Conservation (phyloP, 1,140 invertebrate genomes). For the Gyrodactylus salaris region DNA sequence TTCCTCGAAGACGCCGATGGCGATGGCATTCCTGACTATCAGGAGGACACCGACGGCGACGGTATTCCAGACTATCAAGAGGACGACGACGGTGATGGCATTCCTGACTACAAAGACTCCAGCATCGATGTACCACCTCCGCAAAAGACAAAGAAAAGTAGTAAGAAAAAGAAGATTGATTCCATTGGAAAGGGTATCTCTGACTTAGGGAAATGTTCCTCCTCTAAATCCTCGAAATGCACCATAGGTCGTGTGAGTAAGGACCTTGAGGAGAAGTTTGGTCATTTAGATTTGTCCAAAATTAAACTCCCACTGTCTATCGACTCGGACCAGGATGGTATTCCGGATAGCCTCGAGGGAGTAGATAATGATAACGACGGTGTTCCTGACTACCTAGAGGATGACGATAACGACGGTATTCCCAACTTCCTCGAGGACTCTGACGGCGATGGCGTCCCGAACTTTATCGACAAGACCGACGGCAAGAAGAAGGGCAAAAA, state of each 20-base stretch:
- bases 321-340: slow-evolving; percentile 15
- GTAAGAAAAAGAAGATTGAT: background rate
- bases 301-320: slow-evolving; percentile 9
- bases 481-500: background rate
- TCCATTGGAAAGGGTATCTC: background rate
- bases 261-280: background rate
- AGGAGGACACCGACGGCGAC: slow-evolving; percentile 12
- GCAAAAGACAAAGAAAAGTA: background rate
- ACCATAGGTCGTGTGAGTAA: background rate
- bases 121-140: background rate
- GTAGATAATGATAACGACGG: slow-evolving; percentile 11
- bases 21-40: slow-evolving; percentile 12
- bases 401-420: slow-evolving; percentile 11
- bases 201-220: background rate
- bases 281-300: background rate
- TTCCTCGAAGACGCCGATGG: slow-evolving; percentile 10
- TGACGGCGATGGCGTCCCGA: slow-evolving; percentile 14
- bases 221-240: background rate
- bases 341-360: slow-evolving; percentile 13
- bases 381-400: background rate
- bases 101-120: slow-evolving; percentile 13
- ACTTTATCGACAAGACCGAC: slow-evolving; percentile 3
- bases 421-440: slow-evolving; percentile 10
- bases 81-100: slow-evolving; percentile 14
- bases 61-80: slow-evolving; percentile 14